These are phyloP conservation scores for Pristionchus arcanus DNA, from an alignment of 2,888 invertebrate species.

Conservation along the genomic window DNA sequence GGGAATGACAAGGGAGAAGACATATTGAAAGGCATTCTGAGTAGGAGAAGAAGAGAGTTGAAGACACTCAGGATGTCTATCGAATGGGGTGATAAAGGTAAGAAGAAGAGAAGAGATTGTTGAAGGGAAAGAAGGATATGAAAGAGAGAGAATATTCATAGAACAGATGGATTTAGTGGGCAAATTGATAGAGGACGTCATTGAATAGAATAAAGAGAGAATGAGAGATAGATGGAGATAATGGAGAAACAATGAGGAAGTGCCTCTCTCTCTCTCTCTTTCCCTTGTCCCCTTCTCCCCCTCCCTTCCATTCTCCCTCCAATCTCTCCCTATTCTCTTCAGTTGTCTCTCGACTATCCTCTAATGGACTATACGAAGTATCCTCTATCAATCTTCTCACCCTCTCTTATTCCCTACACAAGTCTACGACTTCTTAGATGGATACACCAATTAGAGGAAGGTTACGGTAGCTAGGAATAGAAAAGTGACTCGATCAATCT, in stretches of 20 bases:
- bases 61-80: not conserved
- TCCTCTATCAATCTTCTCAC: conserved; percentile 21
- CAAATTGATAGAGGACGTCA: not conserved
- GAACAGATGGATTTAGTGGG: too few species aligned
- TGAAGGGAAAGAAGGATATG: not conserved
- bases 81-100: conserved; percentile 21
- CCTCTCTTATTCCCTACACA: not conserved
- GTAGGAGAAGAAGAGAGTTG: not conserved
- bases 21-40: not conserved
- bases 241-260: conserved; percentile 43
- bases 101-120: not conserved
- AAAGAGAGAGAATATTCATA: not conserved
- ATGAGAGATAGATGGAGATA: conserved; percentile 28
- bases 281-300: conserved; percentile 24
- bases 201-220: conserved; percentile 14
- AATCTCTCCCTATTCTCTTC: conserved; percentile 38
- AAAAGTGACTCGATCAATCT: not conserved
- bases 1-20: not conserved
- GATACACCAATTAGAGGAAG: not conserved
- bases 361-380: conserved; percentile 33
- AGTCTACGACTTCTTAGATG: not conserved
- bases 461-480: not conserved
- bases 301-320: not conserved
- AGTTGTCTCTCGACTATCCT: conserved; percentile 21
- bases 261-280: conserved; percentile 36